Conservation (phyloP, 2,113 vertebrate species). For the Brachypodius melanocephalos region DNA sequence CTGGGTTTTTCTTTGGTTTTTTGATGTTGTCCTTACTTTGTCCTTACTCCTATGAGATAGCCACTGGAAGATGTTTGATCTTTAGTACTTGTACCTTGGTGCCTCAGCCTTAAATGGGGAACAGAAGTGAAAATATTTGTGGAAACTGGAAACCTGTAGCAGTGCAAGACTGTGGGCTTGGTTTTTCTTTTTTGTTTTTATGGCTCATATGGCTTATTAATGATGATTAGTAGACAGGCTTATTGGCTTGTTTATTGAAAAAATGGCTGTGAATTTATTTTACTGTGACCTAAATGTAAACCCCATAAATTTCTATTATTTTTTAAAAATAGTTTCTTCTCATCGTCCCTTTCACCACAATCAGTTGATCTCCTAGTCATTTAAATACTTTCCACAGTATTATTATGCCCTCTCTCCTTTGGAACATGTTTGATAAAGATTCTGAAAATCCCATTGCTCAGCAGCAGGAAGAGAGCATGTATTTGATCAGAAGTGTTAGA, state of each 20-base stretch:
- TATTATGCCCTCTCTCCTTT: not conserved
- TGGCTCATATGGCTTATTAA: not conserved
- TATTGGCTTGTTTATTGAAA: not conserved
- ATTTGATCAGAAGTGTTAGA: slow-evolving; percentile 56
- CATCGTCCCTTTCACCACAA: not conserved
- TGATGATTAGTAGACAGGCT: not conserved
- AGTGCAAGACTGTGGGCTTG: not conserved
- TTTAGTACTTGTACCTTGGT: not conserved
- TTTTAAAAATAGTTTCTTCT: not conserved
- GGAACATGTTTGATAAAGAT: slow-evolving; percentile 33
- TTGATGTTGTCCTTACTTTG: not conserved
- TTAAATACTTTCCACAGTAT: not conserved
- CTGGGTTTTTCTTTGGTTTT: not conserved
- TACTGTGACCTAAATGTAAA: not conserved
- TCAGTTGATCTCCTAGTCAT: not conserved
- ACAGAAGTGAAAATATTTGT: not conserved
- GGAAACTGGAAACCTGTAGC: not conserved
- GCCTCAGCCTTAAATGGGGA: not conserved
- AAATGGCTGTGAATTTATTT: not conserved
- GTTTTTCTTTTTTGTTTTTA: not conserved
- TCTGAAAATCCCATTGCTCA: slow-evolving; percentile 15
- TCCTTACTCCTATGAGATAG: not conserved
- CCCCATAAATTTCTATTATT: not conserved
- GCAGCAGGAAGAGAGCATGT: slow-evolving; percentile 28
- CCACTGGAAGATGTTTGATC: not conserved